Evolutionary conservation across 2,113 vertebrate species (phyloP), one percentile per base, ranked within the genome.

Genomic region (Gopherus evgoodei): DNA sequence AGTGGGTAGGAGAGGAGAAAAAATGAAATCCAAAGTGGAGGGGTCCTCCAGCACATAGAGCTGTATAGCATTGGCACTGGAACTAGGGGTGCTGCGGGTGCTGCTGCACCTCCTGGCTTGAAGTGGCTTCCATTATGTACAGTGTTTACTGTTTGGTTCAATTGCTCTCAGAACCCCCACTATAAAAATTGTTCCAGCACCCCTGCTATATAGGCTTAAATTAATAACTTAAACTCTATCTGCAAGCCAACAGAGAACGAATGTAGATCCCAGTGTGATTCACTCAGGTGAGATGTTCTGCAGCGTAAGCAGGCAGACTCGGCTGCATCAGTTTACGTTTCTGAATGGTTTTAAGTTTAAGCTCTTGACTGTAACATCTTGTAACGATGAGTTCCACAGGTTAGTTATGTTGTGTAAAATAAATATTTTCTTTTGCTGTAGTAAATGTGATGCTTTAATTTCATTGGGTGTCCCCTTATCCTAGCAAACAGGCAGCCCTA

Each of bases 261-360:
- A 31, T 0, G 0, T 56, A 49, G 53, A 13, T 65, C 81, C 35
- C 38, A 35, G n/a, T 72, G n/a, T 38, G n/a, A 72, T 24, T 22
- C 19, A 38, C 35, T 22, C 21, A 11, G n/a, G 19, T 42, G 17
- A 75, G 22, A 75, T 75, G 22, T 25, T 75, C 38, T 90, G 84
- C 56, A 50, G 25, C 57, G 29, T n/a, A 69, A 44, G 27, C 50
- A 19, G 50, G 49, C 44, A 47, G 27, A 25, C 49, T 29, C 0
- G 65, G 21, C 54, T 1, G 0, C 9, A 85, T 27, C 49, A 76
- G 81, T 65, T 78, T 47, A 49, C 12, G 22, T 7, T 62, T 84
- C 56, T 35, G 27, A 47, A 13, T 10, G 56, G 82, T 62, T 11
- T 3, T 0, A 1, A 22, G 14, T 22, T 2, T 35, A 84, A 1